These are phyloP conservation scores for Cynaeus angustus DNA, from an alignment of 2,888 invertebrate species.

Conservation along the genomic window DNA sequence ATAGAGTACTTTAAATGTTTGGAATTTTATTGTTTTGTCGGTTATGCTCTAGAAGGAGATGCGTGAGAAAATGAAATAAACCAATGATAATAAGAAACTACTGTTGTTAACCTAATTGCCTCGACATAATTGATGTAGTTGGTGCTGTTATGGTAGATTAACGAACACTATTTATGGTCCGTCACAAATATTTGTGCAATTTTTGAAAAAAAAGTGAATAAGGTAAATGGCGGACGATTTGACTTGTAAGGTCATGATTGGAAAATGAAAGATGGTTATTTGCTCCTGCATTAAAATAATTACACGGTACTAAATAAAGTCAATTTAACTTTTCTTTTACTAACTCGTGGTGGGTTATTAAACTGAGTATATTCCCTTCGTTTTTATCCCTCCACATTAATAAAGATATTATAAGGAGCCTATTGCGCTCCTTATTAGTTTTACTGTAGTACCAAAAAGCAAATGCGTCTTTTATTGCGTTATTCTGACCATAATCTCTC, in stretches of 20 bases:
- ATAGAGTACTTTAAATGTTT: conserved; percentile 71
- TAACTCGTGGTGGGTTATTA: no score
- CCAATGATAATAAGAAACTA: not conserved
- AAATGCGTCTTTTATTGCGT: conserved; percentile 60
- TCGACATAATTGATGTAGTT: not conserved
- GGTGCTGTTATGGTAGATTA: no score
- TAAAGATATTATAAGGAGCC: not conserved
- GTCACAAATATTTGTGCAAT: not conserved
- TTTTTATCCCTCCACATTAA: no score
- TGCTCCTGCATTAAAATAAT: no score
- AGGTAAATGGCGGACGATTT: not conserved
- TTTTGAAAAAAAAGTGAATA: conserved; percentile 1
- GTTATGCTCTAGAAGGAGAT: conserved; percentile 10
- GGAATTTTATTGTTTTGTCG: conserved; percentile 66
- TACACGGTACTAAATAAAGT: no score
- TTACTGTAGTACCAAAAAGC: conserved; percentile 27
- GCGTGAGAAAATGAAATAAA: conserved; percentile 34
- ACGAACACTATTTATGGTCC: not conserved
- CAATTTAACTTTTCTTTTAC: no score
- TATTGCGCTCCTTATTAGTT: conserved; percentile 34
- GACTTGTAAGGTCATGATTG: conserved; percentile 1
- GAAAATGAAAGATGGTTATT: not conserved
- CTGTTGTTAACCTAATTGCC: conserved; percentile 4
- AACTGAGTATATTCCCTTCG: no score
- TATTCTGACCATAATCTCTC: conserved; percentile 11